Evolutionary conservation across 2,888 invertebrate genomes (phyloP).

Genomic region (Dolichomitus sp.): DNA sequence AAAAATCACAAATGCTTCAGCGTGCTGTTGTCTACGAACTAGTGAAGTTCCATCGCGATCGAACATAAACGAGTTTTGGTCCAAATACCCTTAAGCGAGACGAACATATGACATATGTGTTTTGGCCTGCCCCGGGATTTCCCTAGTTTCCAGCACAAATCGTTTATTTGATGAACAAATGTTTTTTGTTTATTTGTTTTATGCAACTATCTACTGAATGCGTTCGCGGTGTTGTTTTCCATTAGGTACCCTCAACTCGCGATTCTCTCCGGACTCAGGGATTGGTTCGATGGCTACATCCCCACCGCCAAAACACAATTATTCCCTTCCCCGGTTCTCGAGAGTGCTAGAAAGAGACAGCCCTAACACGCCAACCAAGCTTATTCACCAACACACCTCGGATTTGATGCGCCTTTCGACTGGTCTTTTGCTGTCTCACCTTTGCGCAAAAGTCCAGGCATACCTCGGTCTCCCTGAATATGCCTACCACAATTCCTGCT

Average conservation of each 20-base stretch:
- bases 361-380: neutral
- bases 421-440: conserved; percentile 18
- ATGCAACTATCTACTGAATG: neutral
- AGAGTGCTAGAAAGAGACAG: conserved; percentile 17
- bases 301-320: conserved; percentile 43
- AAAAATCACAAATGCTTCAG: no score
- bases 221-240: conserved; percentile 21
- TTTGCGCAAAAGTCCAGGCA: conserved; percentile 11
- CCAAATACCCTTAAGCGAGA: no score
- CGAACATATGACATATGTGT: neutral
- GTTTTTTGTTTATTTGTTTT: neutral
- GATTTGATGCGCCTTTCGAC: conserved; percentile 4
- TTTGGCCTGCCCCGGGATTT: neutral
- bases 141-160: neutral
- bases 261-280: conserved; percentile 24
- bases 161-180: neutral
- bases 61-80: no score
- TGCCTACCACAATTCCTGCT: conserved; percentile 42
- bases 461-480: conserved; percentile 35
- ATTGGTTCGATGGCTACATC: conserved; percentile 54
- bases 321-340: conserved; percentile 50
- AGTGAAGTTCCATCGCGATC: no score
- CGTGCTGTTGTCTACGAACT: no score
- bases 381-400: neutral
- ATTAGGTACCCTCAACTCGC: conserved; percentile 18